These are phyloP conservation scores for Parapristionchus giblindavisi DNA, from an alignment of 2,888 invertebrate genomes.

Conservation along the genomic window DNA sequence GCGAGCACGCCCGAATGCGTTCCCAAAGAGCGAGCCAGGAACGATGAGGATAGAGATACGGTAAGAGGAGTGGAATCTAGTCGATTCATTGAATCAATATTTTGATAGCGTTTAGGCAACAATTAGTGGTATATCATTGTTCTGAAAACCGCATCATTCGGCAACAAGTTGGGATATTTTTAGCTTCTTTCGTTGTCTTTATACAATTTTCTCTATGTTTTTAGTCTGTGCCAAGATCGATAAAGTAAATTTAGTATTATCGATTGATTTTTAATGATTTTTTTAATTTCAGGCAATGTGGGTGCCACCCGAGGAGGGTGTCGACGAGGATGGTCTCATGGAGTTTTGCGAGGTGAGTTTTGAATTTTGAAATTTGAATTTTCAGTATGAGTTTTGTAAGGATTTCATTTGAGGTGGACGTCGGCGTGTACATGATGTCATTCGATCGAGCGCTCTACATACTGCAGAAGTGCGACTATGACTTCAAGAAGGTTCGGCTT, in stretches of 20 bases:
- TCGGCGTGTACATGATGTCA: slow-evolving; percentile 32
- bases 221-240: too few relatives aligned
- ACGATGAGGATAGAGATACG: slow-evolving; percentile 35
- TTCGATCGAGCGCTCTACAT: slow-evolving; percentile 41
- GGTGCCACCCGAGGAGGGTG: slow-evolving; percentile 24
- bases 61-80: too few relatives aligned
- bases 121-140: not conserved
- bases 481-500: slow-evolving; percentile 32
- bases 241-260: too few relatives aligned
- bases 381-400: too few relatives aligned
- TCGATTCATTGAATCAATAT: too few relatives aligned
- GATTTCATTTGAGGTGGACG: too few relatives aligned
- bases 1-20: slow-evolving; percentile 3
- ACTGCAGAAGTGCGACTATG: slow-evolving; percentile 37
- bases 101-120: not conserved
- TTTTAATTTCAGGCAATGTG: slow-evolving; percentile 30
- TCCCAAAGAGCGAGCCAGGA: slow-evolving; percentile 1
- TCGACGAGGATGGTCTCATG: slow-evolving; percentile 30
- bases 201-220: too few relatives aligned
- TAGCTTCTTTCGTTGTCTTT: too few relatives aligned
- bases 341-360: slow-evolving; percentile 37
- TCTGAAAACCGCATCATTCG: not conserved
- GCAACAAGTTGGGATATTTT: too few relatives aligned
- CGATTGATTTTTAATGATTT: not conserved
- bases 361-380: too few relatives aligned